Conservation (phyloP, 2,888 invertebrate species). For the Diabrotica balteata region DNA sequence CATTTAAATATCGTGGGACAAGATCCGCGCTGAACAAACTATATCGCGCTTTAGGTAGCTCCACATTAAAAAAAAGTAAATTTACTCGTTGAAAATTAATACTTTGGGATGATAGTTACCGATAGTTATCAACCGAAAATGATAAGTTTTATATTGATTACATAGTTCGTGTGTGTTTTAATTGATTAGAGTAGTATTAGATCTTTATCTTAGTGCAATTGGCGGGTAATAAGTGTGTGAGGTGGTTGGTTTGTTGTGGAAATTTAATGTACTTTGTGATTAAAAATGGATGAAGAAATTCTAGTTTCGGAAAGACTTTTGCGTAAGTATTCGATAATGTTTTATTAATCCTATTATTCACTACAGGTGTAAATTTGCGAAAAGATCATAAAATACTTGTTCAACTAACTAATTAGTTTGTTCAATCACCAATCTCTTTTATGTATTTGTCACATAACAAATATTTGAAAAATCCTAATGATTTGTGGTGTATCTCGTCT, state of each 20-base stretch:
- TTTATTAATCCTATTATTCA: no score
- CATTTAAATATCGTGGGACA: slow-evolving; percentile 1
- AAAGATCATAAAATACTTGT: no score
- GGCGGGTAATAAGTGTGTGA: neutral
- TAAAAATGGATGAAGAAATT: slow-evolving; percentile 13
- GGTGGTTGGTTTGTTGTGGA: slow-evolving; percentile 2
- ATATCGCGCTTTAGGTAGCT: neutral
- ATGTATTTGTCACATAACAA: no score
- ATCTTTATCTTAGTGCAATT: slow-evolving; percentile 20
- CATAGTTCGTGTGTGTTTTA: slow-evolving; percentile 24
- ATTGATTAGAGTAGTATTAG: slow-evolving; percentile 28
- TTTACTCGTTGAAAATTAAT: slow-evolving; percentile 18
- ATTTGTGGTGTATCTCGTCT: no score
- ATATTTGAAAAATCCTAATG: no score
- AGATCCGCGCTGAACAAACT: neutral
- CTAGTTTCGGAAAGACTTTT: slow-evolving; percentile 19
- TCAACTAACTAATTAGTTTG: no score
- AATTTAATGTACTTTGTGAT: slow-evolving; percentile 7
- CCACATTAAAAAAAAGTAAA: slow-evolving; percentile 3
- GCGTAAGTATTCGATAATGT: slow-evolving; percentile 23
- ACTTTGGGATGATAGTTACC: slow-evolving; percentile 20
- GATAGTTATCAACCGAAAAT: slow-evolving; percentile 25
- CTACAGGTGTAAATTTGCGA: no score
- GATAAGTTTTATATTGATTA: slow-evolving; percentile 25
- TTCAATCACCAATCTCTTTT: no score